phyloP scores from a whole-genome alignment of 2,113 vertebrate species.

The Lycaon pictus region DNA sequence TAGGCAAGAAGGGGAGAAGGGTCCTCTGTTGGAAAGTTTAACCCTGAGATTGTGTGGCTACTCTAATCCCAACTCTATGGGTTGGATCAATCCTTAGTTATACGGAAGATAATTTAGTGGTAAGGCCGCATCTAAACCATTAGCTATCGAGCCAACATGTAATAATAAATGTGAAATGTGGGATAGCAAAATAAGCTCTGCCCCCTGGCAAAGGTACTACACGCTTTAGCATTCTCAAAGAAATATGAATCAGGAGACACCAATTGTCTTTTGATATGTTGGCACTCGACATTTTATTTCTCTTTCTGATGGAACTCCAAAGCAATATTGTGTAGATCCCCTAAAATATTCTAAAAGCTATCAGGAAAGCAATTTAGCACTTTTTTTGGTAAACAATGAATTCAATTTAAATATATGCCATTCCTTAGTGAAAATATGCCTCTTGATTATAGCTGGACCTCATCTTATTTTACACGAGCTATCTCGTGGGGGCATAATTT shows the following conservation, averaged over 20 bases:
- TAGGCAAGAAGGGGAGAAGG: background rate
- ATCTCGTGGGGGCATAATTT: background rate
- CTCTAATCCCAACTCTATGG: background rate
- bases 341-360: slow-evolving; percentile 21
- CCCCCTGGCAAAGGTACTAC: background rate
- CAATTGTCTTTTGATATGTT: background rate
- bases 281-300: background rate
- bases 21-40: background rate
- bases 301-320: background rate
- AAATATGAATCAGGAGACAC: background rate
- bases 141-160: background rate
- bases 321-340: background rate
- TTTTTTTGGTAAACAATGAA: background rate
- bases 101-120: background rate
- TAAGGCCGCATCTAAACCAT: background rate
- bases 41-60: background rate
- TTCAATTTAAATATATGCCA: slow-evolving; percentile 51
- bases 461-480: slow-evolving; percentile 23
- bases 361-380: background rate
- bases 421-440: background rate
- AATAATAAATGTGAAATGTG: slow-evolving; percentile 18
- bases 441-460: slow-evolving; percentile 10
- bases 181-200: background rate
- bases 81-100: background rate
- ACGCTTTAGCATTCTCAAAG: background rate